phyloP scores from a whole-genome alignment of 2,888 invertebrate species.

The Brachyopa scutellaris region DNA sequence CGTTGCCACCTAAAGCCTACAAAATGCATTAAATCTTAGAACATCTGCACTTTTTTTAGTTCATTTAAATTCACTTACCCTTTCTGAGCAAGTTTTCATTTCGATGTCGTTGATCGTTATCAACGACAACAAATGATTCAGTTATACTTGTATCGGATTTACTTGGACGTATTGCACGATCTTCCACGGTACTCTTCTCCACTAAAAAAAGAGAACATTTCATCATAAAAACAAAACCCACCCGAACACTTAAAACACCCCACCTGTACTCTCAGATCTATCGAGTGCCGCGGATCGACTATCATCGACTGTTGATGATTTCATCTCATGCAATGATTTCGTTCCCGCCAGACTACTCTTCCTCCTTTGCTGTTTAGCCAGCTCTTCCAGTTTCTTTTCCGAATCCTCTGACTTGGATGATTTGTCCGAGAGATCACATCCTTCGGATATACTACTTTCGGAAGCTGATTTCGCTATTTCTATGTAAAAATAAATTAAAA shows the following conservation, averaged over 20 bases:
- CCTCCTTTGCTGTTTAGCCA: conserved; percentile 71
- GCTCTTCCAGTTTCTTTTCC: conserved; percentile 81
- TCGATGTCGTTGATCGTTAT: conserved; percentile 80
- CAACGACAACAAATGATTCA: conserved; percentile 93
- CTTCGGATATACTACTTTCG: conserved; percentile 93
- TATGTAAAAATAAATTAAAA: conserved; percentile 56
- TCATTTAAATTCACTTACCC: conserved; percentile 74
- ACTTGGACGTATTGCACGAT: conserved; percentile 89
- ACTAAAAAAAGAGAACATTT: conserved; percentile 7
- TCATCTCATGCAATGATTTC: conserved; percentile 81
- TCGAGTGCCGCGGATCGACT: conserved; percentile 73
- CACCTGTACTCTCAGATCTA: conserved; percentile 74
- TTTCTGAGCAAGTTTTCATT: conserved; percentile 79
- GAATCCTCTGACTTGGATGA: conserved; percentile 86
- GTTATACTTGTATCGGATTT: conserved; percentile 96
- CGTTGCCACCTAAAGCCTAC: conserved; percentile 93
- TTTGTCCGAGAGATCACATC: conserved; percentile 88
- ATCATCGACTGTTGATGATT: conserved; percentile 80
- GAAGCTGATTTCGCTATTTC: conserved; percentile 91
- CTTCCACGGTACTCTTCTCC: conserved; percentile 77
- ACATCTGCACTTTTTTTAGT: not conserved
- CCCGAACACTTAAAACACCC: no score
- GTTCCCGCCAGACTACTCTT: conserved; percentile 81
- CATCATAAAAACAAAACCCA: no score
- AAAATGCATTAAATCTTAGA: conserved; percentile 27